Evolutionary conservation across 2,888 invertebrate species (phyloP), one percentile per base, ranked within the genome.

Genomic region (Drosophila buzzatii): DNA sequence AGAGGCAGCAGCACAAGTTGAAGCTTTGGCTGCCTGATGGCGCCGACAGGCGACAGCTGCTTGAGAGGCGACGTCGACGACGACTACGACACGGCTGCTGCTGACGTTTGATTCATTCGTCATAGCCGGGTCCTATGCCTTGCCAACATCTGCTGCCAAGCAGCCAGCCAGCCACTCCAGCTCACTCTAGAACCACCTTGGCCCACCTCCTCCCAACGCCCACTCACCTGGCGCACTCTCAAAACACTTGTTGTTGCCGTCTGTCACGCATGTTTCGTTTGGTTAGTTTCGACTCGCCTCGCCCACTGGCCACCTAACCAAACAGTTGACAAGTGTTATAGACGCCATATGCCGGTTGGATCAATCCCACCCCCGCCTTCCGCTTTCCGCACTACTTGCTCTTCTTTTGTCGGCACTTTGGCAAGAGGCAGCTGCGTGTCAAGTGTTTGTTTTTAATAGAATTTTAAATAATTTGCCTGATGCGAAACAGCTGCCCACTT

Each of bases 91-190:
- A 85, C 81, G 83, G 70, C 77, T 91, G 91, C 85, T 88, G 79
- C 85, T 91, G 92, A 91, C 91, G 91, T 91, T 91, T 92, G 92
- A 88, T 91, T 91, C 92, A 91, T 91, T 91, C 92, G 91, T 91
- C 91, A 91, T 91, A 85, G 84, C 81, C 66, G 62, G 81, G 69
- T 57, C 65, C 63, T 27, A 59, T 71, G 45, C 59, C 47, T 67
- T 27, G 41, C 59, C 31, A 49, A 44, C 79, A 71, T 75, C 78
- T 69, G 76, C 62, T 62, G 73, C 70, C 69, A 75, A 45, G 53
- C 42, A 55, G 63, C 57, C 70, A 65, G 49, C 55, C 73, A 71
- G 56, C 70, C 45, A 64, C 63, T 61, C 81, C 78, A 82, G 69
- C 51, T 44, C 47, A 18, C 41, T 44, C 57, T 37, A 23, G 10